A percentile compares a stretch with the other conserved stretches of the same genome.
phyloP scores from a whole-genome alignment of 2,888 invertebrate species.

The Sipha maydis region DNA sequence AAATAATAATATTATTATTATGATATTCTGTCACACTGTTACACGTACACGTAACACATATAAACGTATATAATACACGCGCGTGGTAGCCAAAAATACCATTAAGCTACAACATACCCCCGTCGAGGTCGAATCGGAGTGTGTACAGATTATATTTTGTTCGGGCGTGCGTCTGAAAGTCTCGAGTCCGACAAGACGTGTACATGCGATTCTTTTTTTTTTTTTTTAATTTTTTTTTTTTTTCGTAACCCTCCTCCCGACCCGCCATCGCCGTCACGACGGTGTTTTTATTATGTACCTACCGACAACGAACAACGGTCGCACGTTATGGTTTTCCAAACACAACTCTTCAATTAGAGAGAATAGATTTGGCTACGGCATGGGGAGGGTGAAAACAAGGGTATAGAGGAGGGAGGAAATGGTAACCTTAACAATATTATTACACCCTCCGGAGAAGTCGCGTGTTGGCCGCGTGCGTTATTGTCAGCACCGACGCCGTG shows the following conservation, averaged over 20 bases:
- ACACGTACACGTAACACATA: background rate
- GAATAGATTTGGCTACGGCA: conserved; percentile 42
- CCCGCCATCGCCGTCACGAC: background rate
- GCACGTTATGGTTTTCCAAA: conserved; percentile 58
- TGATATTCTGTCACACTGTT: background rate
- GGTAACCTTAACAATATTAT: conserved; percentile 56
- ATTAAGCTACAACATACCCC: background rate
- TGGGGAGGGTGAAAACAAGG: background rate
- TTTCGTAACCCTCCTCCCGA: background rate
- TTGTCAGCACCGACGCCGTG: conserved; percentile 53
- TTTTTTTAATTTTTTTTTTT: background rate
- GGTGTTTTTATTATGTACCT: conserved; percentile 42
- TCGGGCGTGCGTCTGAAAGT: conserved; percentile 29
- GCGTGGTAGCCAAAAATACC: conserved; percentile 31
- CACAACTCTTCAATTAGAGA: conserved; percentile 62
- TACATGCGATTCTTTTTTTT: conserved; percentile 28
- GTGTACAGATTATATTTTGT: conserved; percentile 53
- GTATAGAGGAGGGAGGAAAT: background rate
- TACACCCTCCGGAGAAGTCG: conserved; percentile 58
- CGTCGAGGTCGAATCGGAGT: conserved; percentile 14
- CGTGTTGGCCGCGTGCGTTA: conserved; percentile 62
- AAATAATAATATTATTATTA: background rate
- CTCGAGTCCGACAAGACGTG: conserved; percentile 51
- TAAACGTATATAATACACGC: too few relatives aligned
- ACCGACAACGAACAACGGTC: conserved; percentile 39